phyloP scores from a whole-genome alignment of 2,797 vertebrate genomes.

The Acropternis orthonyx region DNA sequence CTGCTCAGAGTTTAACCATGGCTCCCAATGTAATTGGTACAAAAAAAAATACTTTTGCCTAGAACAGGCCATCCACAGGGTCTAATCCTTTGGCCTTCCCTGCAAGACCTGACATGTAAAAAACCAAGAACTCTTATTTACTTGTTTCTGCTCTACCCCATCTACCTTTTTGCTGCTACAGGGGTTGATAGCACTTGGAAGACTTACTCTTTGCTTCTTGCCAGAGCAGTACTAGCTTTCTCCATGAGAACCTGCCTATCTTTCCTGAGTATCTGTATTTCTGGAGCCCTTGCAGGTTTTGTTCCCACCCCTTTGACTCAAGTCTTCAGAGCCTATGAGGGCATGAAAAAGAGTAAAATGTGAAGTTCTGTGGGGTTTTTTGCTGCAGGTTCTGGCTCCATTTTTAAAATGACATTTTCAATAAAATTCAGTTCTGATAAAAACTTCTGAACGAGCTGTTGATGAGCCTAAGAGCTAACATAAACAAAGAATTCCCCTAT shows the following conservation, averaged over 20 bases:
- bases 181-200: background rate
- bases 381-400: background rate
- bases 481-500: fast-evolving
- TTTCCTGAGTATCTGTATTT: conserved; percentile 50
- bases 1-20: background rate
- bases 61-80: background rate
- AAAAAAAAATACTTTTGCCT: background rate
- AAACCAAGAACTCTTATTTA: background rate
- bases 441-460: background rate
- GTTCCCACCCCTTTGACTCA: background rate
- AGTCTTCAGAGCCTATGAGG: conserved; percentile 34
- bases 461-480: background rate
- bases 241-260: conserved; percentile 57
- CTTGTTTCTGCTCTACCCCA: background rate
- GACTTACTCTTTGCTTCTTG: conserved; percentile 70
- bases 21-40: background rate
- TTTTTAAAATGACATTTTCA: background rate
- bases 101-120: background rate
- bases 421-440: background rate
- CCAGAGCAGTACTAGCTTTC: conserved; percentile 42
- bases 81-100: background rate
- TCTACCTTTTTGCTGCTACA: background rate
- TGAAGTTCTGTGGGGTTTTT: background rate
- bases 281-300: background rate
- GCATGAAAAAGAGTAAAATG: background rate